Evolutionary conservation across 2,113 vertebrate genomes (phyloP).

Genomic region (Sturnira hondurensis): DNA sequence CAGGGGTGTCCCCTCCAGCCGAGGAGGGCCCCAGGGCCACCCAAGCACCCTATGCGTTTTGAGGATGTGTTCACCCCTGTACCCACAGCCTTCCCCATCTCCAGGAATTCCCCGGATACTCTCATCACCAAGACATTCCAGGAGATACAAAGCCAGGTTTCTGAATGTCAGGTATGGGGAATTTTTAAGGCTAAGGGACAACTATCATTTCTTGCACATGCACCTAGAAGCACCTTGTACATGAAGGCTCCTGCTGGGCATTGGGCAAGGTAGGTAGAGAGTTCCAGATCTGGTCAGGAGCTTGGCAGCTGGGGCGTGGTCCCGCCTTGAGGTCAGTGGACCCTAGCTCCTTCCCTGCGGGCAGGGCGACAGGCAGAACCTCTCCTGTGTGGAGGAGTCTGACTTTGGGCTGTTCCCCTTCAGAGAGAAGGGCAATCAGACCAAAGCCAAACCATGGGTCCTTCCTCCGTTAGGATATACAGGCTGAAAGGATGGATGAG

Average conservation of each 20-base stretch:
- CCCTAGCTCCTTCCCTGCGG: background rate
- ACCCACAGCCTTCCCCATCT: background rate
- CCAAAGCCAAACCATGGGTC: background rate
- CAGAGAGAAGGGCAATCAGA: background rate
- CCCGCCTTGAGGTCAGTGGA: background rate
- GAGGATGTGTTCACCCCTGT: background rate
- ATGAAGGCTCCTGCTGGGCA: background rate
- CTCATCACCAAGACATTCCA: background rate
- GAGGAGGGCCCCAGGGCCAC: background rate
- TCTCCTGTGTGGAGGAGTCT: background rate
- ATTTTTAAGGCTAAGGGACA: background rate
- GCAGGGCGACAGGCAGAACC: background rate
- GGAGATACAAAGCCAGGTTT: background rate
- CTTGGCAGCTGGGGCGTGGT: background rate
- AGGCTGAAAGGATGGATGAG: background rate
- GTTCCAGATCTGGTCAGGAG: background rate
- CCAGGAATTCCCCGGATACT: background rate
- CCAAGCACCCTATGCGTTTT: rapidly evolving
- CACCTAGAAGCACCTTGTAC: background rate
- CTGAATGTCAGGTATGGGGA: background rate
- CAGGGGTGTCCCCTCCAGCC: background rate
- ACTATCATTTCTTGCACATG: background rate
- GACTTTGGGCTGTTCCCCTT: background rate
- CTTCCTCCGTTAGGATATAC: background rate
- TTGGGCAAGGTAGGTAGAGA: background rate